Evolutionary conservation across 2,888 invertebrate species (phyloP).

Genomic region (Euplagia quadripunctaria): DNA sequence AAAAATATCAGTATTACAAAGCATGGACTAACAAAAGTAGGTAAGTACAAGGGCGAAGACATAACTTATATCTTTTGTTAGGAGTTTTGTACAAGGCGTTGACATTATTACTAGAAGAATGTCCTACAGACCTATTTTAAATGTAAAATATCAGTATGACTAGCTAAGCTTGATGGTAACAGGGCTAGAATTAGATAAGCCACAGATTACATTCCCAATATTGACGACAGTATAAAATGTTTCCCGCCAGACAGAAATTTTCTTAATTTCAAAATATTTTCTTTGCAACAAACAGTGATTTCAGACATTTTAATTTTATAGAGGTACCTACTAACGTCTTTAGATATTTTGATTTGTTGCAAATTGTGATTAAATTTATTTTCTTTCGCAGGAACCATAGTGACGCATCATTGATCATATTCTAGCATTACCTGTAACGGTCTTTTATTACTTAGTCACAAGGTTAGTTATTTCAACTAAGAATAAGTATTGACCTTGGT

Average conservation of each 20-base stretch:
- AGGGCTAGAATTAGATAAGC: neutral
- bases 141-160: neutral
- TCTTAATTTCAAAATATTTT: neutral
- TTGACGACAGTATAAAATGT: neutral
- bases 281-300: neutral
- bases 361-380: neutral
- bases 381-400: neutral
- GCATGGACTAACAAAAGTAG: neutral
- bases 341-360: neutral
- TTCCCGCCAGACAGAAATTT: neutral
- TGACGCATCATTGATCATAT: neutral
- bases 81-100: neutral
- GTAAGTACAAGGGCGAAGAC: neutral
- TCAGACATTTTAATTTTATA: neutral
- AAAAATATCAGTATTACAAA: neutral
- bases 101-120: neutral
- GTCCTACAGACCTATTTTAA: neutral
- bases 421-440: neutral
- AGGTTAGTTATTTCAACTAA: neutral
- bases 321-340: neutral
- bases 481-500: neutral
- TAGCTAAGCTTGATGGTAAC: neutral
- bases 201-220: neutral
- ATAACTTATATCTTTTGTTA: neutral
- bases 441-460: neutral